Evolutionary conservation across 2,888 invertebrate species (phyloP), one percentile per base, ranked within the genome.

Genomic region (Parthenolecanium corni): DNA sequence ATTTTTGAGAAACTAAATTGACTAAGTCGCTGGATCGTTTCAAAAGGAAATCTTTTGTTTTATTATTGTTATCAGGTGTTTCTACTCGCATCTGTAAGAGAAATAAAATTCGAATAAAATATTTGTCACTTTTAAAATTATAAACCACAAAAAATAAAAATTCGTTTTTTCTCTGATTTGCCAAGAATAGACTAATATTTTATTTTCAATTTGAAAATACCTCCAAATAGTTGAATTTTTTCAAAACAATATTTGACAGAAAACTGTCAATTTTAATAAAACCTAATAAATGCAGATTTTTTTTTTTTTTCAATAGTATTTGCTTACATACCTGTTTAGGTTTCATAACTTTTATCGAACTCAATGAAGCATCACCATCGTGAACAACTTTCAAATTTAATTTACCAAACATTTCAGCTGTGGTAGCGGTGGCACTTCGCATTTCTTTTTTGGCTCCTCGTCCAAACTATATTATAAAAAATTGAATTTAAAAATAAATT

Each of bases 371-470:
- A n/a, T 84, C 83, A 3, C 86, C 85, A 67, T 88, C 85, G 71
- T 86, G 84, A 68, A 86, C 78, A 49, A 90, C 84, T 69, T 84
- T 79, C 67, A 90, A 76, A 70, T 82, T 88, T 64, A 90, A 76
- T 73, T 84, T 83, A 31, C 89, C 89, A 56, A 81, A 79, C 88
- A 90, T 89, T 75, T 89, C 89, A 1, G 86, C 87, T 1, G 89
- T 90, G 2, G 88, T 88, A 0, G 89, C 89, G 0, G 89, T 89
- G 1, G 90, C 90, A 68, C 87, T 89, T 72, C 89, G 84, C 65
- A 89, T 75, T 74, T 87, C 87, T 69, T 87, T 83, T 70, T 87
- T 85, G 40, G 83, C 84, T 44, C 86, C 86, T 66, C 84, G 81
- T 47, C 86, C 86, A 69, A 88, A 83, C 80, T 83, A 69, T 31